Base-by-base conservation (phyloP, 2,888 invertebrate genomes). In the Atethmia centrago region DNA sequence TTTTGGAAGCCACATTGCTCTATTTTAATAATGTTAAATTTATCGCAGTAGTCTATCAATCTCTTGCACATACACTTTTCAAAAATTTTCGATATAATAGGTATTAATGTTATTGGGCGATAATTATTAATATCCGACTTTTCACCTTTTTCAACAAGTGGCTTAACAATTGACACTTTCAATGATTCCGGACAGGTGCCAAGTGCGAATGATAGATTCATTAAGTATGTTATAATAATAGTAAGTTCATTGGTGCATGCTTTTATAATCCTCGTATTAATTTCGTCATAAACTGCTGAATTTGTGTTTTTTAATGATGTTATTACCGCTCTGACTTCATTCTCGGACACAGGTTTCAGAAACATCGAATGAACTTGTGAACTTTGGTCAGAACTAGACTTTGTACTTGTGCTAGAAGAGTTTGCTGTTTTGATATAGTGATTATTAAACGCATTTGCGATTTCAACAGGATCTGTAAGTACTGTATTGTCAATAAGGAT, bases 161-260 rank as follows among this genome's bases (percentile, higher is more conserved):
- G 36, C 7, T 7, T 36, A 36, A 36, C 36, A 36, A 36, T 25
- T 4, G 63, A 47, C 12, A 63, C 31, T 7, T 63, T 63, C 12
- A 47, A 19, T 14, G 7, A 19, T 63, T 63, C 47, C 10, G 47
- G 63, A 36, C 36, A 61, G 42, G 16, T 42, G n/a, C 58, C 58
- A n/a, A n/a, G n/a, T n/a, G n/a, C 19, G 36, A 58, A 58, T 58
- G 58, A 58, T 10, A 61, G 45, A 61, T 45, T 58, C 21, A 58
- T 53, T 2, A 53, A 56, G 56, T 56, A 7, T 36, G 36, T 36
- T 36, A 36, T 4, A 5, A 56, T 31, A 31, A 31, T 31, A 31
- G 10, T 31, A 56, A 56, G 28, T 19, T 31, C 55, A 19, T 28
- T 3, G 9, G 31, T 28, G 19, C 55, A 8, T 28, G 31, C 19